These are phyloP conservation scores for Lamprotornis superbus DNA, from an alignment of 2,113 vertebrate species.

Conservation along the genomic window DNA sequence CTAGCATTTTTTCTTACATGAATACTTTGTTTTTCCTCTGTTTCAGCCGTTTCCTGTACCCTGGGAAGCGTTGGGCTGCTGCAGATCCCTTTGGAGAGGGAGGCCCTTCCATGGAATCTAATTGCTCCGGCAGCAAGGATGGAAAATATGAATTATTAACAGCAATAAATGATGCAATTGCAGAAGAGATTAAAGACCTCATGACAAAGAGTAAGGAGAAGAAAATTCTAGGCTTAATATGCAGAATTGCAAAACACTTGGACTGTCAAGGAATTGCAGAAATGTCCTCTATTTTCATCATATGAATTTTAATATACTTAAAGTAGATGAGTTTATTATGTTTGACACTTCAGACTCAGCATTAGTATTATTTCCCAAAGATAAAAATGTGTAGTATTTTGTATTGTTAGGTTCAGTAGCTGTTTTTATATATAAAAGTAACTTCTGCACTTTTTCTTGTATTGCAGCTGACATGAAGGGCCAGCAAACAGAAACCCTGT, in stretches of 20 bases:
- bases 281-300: not conserved
- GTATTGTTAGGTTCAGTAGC: not conserved
- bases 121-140: conserved; percentile 81
- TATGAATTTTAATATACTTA: not conserved
- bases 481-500: conserved; percentile 87
- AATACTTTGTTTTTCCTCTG: not conserved
- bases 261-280: not conserved
- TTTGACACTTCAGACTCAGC: not conserved
- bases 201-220: conserved; percentile 84
- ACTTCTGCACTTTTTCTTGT: not conserved
- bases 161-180: conserved; percentile 86
- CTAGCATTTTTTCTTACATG: not conserved
- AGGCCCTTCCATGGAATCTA: conserved; percentile 62
- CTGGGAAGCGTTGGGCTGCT: conserved; percentile 79
- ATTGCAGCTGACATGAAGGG: conserved; percentile 86
- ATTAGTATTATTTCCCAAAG: not conserved
- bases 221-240: not conserved
- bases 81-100: conserved; percentile 76
- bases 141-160: conserved; percentile 94
- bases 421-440: not conserved
- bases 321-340: not conserved
- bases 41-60: conserved; percentile 90
- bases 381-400: not conserved
- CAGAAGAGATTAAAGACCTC: conserved; percentile 88
- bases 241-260: not conserved